Percentiles rank a stretch among this genome's conserved stretches.
These are phyloP conservation scores for Urocitellus parryii DNA, from an alignment of 2,113 vertebrate species.

Conservation along the genomic window DNA sequence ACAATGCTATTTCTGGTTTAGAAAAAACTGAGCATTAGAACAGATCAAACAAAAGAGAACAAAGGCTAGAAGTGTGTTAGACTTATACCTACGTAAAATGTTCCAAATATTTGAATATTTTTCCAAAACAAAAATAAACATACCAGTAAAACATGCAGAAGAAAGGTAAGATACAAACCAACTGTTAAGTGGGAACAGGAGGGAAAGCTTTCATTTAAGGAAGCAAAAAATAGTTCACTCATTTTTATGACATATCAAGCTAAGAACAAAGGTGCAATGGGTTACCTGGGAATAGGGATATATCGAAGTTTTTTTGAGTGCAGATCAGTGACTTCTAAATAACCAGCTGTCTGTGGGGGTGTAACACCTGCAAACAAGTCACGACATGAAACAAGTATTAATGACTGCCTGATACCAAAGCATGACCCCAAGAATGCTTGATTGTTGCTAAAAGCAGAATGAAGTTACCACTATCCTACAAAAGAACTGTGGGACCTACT, in stretches of 20 bases:
- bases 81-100: background rate
- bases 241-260: slow-evolving; percentile 11
- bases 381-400: slow-evolving; percentile 37
- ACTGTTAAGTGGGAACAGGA: background rate
- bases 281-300: slow-evolving; percentile 95
- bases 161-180: slow-evolving; percentile 49
- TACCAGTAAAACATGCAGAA: slow-evolving; percentile 16
- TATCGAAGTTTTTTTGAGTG: slow-evolving; percentile 97
- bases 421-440: background rate
- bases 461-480: background rate
- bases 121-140: slow-evolving; percentile 62
- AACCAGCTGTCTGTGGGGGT: slow-evolving; percentile 93
- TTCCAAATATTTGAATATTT: slow-evolving; percentile 34
- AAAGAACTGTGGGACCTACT: background rate
- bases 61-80: background rate
- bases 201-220: slow-evolving; percentile 1
- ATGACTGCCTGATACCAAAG: background rate
- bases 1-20: slow-evolving; percentile 36
- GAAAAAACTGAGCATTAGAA: slow-evolving; percentile 41
- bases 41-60: slow-evolving; percentile 12
- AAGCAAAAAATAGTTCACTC: slow-evolving; percentile 56
- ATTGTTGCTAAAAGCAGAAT: background rate
- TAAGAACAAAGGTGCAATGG: slow-evolving; percentile 60
- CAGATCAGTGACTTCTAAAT: slow-evolving; percentile 96
- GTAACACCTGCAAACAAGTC: slow-evolving; percentile 90